Base-by-base conservation (phyloP, 1,140 invertebrate species). In the Nylanderia fulva region DNA sequence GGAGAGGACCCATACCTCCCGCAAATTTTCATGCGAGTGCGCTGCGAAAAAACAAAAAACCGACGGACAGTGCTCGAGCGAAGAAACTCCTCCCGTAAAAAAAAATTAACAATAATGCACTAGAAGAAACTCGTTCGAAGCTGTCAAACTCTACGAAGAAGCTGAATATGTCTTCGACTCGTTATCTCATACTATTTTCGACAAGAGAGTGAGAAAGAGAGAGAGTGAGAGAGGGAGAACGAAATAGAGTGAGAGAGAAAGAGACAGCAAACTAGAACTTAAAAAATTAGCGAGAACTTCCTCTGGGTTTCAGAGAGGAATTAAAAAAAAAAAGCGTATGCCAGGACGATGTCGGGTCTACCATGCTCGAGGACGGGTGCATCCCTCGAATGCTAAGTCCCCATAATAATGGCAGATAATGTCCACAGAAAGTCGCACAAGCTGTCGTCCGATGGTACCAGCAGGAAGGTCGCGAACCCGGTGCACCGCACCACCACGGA, bases 401-500 rank as follows among this genome's bases (percentile, higher is more conserved):
- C 80, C 68, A 88, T 85, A 91, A 93, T 91, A 89, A 94, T 94
- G 93, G 93, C 92, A 90, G 94, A 94, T 90, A 94, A 92, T 93
- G 93, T 93, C 77, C 92, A 93, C 90, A 93, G 91, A 91, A 94
- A 93, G 89, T 89, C 92, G 88, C 93, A 93, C 84, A 94, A 94
- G 86, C 87, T 91, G 75, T 92, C 90, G 80, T n/a, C n/a, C n/a
- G 91, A 92, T 60, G 89, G 88, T 72, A 86, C 84, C 85, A 91
- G 4, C 13, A 48, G 90, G 54, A 94, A 93, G 74, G 90, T 92
- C 36, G 89, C 93, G 5, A 96, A 96, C 93, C 96, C 96, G 85
- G 96, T 97, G 89, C 97, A 97, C 91, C 96, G 97, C 90, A 97
- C 97, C 84, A 97, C 97, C 87, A 97, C 96, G 94, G 97, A 97